Evolutionary conservation across 2,113 vertebrate genomes (phyloP).

Genomic region (Malurus cyaneus): DNA sequence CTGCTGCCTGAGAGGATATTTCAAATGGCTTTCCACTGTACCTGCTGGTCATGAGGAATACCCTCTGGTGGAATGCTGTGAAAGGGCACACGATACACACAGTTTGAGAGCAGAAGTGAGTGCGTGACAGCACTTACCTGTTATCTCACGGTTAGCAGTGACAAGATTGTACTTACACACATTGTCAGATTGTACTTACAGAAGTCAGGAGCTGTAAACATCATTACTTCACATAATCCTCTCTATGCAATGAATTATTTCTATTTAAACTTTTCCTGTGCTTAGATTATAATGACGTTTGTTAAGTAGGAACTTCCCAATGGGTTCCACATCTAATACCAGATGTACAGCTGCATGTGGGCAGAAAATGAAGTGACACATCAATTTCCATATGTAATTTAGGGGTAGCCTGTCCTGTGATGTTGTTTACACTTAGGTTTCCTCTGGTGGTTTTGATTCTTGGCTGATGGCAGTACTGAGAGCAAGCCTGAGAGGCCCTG

Average conservation of each 20-base stretch:
- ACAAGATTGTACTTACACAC: neutral
- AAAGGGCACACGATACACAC: neutral
- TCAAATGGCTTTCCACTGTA: neutral
- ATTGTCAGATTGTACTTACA: neutral
- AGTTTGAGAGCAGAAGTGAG: neutral
- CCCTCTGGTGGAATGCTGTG: neutral
- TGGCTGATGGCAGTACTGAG: neutral
- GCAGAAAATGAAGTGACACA: neutral
- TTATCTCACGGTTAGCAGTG: neutral
- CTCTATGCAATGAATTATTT: neutral
- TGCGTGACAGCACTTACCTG: neutral
- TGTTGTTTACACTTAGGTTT: neutral
- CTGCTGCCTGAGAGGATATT: neutral
- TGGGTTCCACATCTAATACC: neutral
- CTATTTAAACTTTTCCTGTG: neutral
- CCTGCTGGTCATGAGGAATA: neutral
- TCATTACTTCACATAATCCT: neutral
- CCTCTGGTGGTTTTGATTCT: neutral
- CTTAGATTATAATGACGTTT: neutral
- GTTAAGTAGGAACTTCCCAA: neutral
- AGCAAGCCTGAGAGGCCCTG: neutral
- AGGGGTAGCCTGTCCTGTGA: neutral
- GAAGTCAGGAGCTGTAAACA: neutral
- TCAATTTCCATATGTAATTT: neutral
- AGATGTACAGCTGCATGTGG: neutral